phyloP scores from a whole-genome alignment of 2,888 invertebrate species.

The Drosophila atripex region DNA sequence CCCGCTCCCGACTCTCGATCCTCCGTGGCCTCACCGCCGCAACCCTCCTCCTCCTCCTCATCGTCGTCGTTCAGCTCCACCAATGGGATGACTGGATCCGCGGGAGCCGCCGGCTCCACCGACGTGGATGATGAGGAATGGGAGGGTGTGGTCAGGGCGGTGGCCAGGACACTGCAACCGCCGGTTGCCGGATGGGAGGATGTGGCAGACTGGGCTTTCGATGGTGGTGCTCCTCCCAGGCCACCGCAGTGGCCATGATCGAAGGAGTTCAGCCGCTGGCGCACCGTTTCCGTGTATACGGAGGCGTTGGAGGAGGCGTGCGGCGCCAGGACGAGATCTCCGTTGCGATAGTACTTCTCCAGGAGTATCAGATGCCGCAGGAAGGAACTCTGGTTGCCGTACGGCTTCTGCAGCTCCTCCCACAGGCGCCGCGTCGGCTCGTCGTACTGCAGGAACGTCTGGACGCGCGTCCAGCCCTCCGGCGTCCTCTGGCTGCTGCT shows the following conservation, averaged over 20 bases:
- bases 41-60: constrained; percentile 57
- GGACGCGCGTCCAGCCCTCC: constrained; percentile 93
- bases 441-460: constrained; percentile 91
- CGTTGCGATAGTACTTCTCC: constrained; percentile 93
- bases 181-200: not conserved
- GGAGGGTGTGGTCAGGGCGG: constrained; percentile 17
- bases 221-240: constrained; percentile 17
- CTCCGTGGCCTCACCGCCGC: not conserved
- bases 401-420: constrained; percentile 93
- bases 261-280: constrained; percentile 90
- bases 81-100: constrained; percentile 57
- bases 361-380: constrained; percentile 91
- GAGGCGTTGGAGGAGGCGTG: constrained; percentile 90
- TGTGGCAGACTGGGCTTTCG: constrained; percentile 4
- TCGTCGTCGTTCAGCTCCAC: constrained; percentile 78
- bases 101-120: constrained; percentile 4
- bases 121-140: constrained; percentile 1
- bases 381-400: constrained; percentile 94
- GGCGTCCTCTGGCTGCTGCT: constrained; percentile 86
- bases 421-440: constrained; percentile 91
- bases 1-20: constrained; percentile 2
- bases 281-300: constrained; percentile 91
- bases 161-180: constrained; percentile 45
- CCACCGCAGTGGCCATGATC: constrained; percentile 86
- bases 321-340: constrained; percentile 90